Evolutionary conservation across 2,797 vertebrate genomes (phyloP).

Genomic region (Basileuterus tristriatus): DNA sequence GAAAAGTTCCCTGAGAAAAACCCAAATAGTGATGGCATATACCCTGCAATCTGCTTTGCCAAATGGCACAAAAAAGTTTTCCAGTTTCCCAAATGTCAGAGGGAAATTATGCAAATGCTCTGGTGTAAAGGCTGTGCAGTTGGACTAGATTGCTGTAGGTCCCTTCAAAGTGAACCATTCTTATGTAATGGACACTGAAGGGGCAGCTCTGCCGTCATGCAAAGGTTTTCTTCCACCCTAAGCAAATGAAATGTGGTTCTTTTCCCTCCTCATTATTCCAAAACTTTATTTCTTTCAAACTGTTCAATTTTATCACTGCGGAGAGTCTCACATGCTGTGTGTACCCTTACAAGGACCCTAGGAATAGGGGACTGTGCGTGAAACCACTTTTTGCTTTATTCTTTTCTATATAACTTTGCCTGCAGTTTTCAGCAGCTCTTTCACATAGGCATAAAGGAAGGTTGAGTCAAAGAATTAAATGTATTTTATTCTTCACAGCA

Average conservation of each 20-base stretch:
- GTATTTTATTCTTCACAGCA: constrained; percentile 55
- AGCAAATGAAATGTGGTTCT: neutral
- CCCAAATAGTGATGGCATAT: neutral
- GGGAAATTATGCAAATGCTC: neutral
- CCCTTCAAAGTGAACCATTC: neutral
- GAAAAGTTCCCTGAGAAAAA: neutral
- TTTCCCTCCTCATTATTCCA: neutral
- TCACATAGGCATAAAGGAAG: neutral
- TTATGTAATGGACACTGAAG: neutral
- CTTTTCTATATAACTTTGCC: constrained; percentile 24
- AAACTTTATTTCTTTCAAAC: neutral
- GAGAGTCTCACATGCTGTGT: constrained; percentile 20
- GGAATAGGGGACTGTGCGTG: neutral
- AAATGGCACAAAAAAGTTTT: neutral
- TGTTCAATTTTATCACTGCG: neutral
- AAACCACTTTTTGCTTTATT: constrained; percentile 32
- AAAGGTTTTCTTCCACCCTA: neutral
- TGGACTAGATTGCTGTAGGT: neutral
- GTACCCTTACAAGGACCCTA: neutral
- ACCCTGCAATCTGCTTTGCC: neutral
- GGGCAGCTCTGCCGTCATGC: neutral
- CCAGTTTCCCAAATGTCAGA: neutral
- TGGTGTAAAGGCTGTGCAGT: neutral
- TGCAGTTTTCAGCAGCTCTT: constrained; percentile 36
- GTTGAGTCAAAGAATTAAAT: constrained; percentile 50